These are phyloP conservation scores for Torymus tubicola DNA, from an alignment of 2,888 invertebrate genomes.

Conservation along the genomic window DNA sequence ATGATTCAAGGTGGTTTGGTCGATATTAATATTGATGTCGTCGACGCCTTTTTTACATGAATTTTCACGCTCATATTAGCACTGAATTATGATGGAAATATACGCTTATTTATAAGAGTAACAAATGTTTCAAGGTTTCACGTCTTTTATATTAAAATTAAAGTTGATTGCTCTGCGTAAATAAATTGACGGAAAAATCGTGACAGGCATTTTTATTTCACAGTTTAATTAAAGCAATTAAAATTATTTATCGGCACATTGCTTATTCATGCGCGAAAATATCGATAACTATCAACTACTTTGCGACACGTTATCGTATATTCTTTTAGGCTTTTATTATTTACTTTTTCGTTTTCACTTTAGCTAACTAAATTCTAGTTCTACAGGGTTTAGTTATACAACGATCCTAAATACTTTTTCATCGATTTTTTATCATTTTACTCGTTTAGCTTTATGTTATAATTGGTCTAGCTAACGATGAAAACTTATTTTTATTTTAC, in stretches of 20 bases:
- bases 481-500: no score
- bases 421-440: no score
- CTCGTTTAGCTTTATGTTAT: no score
- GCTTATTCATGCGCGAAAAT: no score
- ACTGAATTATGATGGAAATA: slow-evolving; percentile 46
- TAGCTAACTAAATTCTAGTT: no score
- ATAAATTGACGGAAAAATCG: slow-evolving; percentile 7
- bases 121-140: slow-evolving; percentile 47
- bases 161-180: slow-evolving; percentile 16
- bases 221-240: slow-evolving; percentile 13
- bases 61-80: slow-evolving; percentile 51
- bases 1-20: slow-evolving; percentile 52
- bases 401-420: no score
- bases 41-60: slow-evolving; percentile 38
- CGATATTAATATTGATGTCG: slow-evolving; percentile 50
- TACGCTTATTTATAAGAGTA: slow-evolving; percentile 31
- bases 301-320: no score
- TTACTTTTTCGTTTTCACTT: no score
- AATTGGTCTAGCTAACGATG: no score
- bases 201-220: slow-evolving; percentile 20
- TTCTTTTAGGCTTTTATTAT: no score
- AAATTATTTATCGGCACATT: not conserved
- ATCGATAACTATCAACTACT: no score
- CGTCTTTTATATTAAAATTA: slow-evolving; percentile 21
- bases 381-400: no score